phyloP scores from a whole-genome alignment of 2,797 vertebrate species.

The Cryptoprocta ferox region DNA sequence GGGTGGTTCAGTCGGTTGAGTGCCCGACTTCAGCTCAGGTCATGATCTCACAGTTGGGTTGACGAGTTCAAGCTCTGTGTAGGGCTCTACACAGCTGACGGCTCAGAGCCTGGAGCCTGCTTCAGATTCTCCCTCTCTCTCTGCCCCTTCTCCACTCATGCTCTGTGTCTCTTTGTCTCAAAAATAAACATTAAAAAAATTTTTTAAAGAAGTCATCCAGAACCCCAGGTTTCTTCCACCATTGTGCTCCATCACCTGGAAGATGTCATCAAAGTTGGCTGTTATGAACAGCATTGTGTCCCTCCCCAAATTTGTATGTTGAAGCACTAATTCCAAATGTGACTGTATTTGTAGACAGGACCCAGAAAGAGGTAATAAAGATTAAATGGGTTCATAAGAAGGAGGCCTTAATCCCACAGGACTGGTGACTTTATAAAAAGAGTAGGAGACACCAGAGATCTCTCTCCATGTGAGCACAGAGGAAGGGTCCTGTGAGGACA shows the following conservation, averaged over 20 bases:
- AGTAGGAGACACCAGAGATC: not conserved
- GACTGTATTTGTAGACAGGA: not conserved
- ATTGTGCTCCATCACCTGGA: accelerated
- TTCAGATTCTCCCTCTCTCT: too few relatives aligned
- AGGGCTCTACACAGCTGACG: too few relatives aligned
- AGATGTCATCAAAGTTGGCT: not conserved
- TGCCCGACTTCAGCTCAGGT: too few relatives aligned
- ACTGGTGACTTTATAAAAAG: not conserved
- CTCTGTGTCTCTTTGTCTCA: too few relatives aligned
- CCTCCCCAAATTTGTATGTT: not conserved
- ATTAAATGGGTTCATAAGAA: not conserved
- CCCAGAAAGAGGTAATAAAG: not conserved
- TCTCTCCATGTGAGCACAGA: not conserved
- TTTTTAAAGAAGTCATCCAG: not conserved
- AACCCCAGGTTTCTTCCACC: not conserved
- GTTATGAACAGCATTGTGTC: not conserved
- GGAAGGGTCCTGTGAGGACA: not conserved
- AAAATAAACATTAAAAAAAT: too few relatives aligned
- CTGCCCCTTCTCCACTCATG: too few relatives aligned
- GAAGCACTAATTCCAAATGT: not conserved
- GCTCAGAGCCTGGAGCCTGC: too few relatives aligned
- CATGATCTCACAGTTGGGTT: too few relatives aligned
- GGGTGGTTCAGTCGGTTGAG: too few relatives aligned
- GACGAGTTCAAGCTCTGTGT: too few relatives aligned
- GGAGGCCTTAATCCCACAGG: not conserved